These are phyloP conservation scores for Anastrepha obliqua DNA, from an alignment of 1,140 invertebrate species.

Conservation along the genomic window DNA sequence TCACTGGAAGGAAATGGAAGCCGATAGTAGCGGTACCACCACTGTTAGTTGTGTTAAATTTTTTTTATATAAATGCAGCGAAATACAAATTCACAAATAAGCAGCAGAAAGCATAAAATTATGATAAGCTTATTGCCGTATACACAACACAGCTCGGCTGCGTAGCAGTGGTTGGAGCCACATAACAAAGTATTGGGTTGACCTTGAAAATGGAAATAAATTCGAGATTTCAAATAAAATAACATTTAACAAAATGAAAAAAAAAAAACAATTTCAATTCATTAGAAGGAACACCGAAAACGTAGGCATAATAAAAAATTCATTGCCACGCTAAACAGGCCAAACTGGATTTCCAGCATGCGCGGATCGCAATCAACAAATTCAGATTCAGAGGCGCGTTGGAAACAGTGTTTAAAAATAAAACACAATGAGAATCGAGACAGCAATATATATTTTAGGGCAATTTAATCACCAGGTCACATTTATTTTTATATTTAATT, in stretches of 20 bases:
- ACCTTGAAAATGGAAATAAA: slow-evolving; percentile 44
- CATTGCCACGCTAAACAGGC: slow-evolving; percentile 48
- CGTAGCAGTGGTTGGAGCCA: not conserved
- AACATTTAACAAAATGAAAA: not conserved
- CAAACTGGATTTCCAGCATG: slow-evolving; percentile 26
- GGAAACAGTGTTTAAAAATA: not conserved
- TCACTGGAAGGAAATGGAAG: not conserved
- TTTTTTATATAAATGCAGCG: too few species aligned
- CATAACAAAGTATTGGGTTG: not conserved
- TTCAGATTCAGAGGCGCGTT: not conserved
- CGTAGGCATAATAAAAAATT: not conserved
- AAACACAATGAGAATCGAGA: not conserved
- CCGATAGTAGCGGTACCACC: too few species aligned
- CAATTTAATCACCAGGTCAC: not conserved
- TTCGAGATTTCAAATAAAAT: slow-evolving; percentile 17
- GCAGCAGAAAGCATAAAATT: not conserved
- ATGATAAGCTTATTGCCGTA: not conserved
- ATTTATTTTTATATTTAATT: not conserved
- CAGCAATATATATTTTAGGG: not conserved
- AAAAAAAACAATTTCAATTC: not conserved
- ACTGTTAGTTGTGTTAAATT: too few species aligned
- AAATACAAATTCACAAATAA: not conserved
- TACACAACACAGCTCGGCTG: not conserved
- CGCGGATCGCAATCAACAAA: not conserved
- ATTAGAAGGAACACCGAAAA: slow-evolving; percentile 33